These are phyloP conservation scores for Ceyx margarethae DNA, from an alignment of 2,113 vertebrate species.

Conservation along the genomic window DNA sequence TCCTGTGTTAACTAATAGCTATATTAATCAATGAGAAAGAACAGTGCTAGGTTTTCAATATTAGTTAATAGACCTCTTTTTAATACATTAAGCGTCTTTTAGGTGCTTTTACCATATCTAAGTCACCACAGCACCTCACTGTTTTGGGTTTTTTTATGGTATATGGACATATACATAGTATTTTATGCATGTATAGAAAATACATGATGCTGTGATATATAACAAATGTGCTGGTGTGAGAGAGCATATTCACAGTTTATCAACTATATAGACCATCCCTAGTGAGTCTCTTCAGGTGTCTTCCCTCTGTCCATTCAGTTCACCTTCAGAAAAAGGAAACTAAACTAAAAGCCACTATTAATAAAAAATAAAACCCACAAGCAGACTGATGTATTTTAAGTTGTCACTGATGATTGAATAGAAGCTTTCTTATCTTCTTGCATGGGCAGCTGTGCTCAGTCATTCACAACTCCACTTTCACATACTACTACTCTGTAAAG, in stretches of 20 bases:
- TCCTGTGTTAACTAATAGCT: neutral
- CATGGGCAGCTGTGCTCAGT: constrained; percentile 7
- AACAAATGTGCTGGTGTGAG: neutral
- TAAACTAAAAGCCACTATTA: neutral
- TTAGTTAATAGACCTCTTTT: neutral
- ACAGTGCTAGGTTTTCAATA: neutral
- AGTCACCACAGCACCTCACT: neutral
- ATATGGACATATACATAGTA: neutral
- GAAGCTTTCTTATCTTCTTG: neutral
- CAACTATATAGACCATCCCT: neutral
- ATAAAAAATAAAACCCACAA: neutral
- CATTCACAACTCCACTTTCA: constrained; percentile 10
- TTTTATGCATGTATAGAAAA: neutral
- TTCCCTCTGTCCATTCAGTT: neutral
- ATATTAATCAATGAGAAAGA: neutral
- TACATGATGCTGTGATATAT: neutral
- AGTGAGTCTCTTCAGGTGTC: neutral
- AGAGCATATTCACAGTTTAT: neutral
- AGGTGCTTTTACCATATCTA: neutral
- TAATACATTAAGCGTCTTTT: neutral
- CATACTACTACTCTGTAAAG: constrained; percentile 9
- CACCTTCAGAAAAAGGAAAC: neutral
- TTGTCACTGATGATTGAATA: neutral
- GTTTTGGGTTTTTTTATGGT: neutral
- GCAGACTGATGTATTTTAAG: neutral